Conservation (phyloP, 1,140 invertebrate genomes). For the Drosophila ficusphila region DNA sequence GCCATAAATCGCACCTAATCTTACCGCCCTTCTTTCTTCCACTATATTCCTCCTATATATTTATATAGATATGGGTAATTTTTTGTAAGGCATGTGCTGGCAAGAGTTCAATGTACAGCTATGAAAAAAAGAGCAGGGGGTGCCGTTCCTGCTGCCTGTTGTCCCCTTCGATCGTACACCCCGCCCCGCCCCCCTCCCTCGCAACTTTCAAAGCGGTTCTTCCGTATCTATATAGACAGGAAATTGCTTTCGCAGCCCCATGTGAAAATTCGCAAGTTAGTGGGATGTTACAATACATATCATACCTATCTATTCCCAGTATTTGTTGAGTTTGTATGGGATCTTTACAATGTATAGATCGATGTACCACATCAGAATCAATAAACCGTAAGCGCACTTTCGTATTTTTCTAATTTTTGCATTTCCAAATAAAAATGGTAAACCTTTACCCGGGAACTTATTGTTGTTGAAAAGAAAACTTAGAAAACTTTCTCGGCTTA, state of each 20-base stretch:
- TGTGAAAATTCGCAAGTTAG: constrained; percentile 65
- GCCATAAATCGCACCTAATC: constrained; percentile 64
- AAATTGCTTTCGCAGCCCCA: constrained; percentile 56
- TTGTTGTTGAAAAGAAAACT: no score
- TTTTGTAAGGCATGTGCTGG: constrained; percentile 13
- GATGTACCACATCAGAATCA: no score
- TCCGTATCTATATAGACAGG: constrained; percentile 4
- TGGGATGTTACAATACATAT: constrained; percentile 25
- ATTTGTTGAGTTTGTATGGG: background rate
- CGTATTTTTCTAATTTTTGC: no score
- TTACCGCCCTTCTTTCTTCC: background rate
- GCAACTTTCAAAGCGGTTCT: no score
- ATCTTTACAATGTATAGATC: constrained; percentile 5
- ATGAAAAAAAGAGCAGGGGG: constrained; percentile 22
- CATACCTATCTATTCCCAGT: background rate
- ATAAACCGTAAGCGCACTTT: no score
- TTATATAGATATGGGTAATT: background rate
- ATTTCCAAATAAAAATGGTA: no score
- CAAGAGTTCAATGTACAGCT: constrained; percentile 68
- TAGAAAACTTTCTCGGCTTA: no score
- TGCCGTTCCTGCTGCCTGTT: background rate
- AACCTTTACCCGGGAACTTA: no score
- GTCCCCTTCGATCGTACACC: background rate
- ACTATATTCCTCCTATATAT: background rate
- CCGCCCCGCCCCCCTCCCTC: background rate